Evolutionary conservation across 2,888 invertebrate species (phyloP).

Genomic region (Eilema caniola): DNA sequence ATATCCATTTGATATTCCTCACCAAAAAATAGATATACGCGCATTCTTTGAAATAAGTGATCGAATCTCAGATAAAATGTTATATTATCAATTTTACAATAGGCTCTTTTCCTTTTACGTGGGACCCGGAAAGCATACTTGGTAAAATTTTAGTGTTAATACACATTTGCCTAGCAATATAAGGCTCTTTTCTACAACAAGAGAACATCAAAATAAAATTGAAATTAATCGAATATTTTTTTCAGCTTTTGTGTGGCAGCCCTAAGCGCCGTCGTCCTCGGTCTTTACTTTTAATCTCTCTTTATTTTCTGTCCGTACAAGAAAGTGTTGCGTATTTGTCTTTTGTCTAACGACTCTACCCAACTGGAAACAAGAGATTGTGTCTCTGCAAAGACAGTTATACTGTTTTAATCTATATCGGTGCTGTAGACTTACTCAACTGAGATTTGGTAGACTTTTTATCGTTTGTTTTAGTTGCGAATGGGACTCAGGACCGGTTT

Average conservation of each 20-base stretch:
- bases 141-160: too few relatives aligned
- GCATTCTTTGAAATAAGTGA: too few relatives aligned
- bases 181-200: too few relatives aligned
- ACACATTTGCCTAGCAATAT: too few relatives aligned
- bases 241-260: conserved; percentile 47
- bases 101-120: too few relatives aligned
- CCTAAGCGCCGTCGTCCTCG: conserved; percentile 57
- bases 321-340: conserved; percentile 79
- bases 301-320: conserved; percentile 72
- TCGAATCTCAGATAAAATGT: too few relatives aligned
- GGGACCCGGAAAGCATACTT: too few relatives aligned
- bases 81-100: too few relatives aligned
- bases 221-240: not conserved
- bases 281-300: conserved; percentile 80
- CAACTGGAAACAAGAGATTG: conserved; percentile 68
- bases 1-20: too few relatives aligned
- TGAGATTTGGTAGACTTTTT: conserved; percentile 22
- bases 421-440: conserved; percentile 28
- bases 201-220: not conserved
- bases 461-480: conserved; percentile 14
- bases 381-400: conserved; percentile 53
- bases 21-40: too few relatives aligned
- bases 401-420: conserved; percentile 46
- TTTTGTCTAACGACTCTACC: conserved; percentile 76
- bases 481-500: conserved; percentile 16